Base-by-base conservation (phyloP, 30 jellyfish, hydroid and myxozoan genomes). In the Cassiopea andromeda region DNA sequence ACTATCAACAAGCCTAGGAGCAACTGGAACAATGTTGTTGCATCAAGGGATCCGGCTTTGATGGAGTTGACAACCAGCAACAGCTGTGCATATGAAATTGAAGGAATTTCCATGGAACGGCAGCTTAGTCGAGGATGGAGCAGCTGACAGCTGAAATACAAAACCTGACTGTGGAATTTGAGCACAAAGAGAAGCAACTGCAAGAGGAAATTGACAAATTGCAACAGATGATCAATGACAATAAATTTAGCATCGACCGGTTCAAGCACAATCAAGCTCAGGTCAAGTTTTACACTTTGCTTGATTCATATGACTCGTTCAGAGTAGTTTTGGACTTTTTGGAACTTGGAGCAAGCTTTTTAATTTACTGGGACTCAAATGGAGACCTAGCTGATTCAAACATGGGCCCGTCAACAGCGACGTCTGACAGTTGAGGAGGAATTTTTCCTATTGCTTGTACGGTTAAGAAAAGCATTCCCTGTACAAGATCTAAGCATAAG, bases 251-350 rank as follows among this genome's bases (percentile, higher is more conserved):
- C 87, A 48, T 77, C 47, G 74, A 46, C 74, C 17, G 74, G 72
- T 77, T 82, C 14, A 64, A 64, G 64, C 84, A 82, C 84, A 82
- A 64, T 48, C 69, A 82, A 44, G n/a, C 82, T 44, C 82, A 61
- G 60, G 60, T 82, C 48, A 82, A 82, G 74, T 82, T 82, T 44
- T 82, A 82, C 84, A 82, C 91, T 19, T 86, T 86, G 45, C 64
- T 82, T 66, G 70, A 44, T 13, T 66, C 69, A 61, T 82, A 64
- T 61, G 70, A 3, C 49, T n/a, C 47, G 70, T 66, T 82, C 71
- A 82, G 70, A 82, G 7, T 6, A 43, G 66, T 64, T 5, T 64
- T 82, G 67, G 91, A 82, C 57, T 82, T 47, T 64, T 82, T 82
- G 27, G 70, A 69, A 44, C 82, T 71, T 82, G 82, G 70, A 5